Conservation (phyloP, 2,888 invertebrate species). For the Bombylius discolor region DNA sequence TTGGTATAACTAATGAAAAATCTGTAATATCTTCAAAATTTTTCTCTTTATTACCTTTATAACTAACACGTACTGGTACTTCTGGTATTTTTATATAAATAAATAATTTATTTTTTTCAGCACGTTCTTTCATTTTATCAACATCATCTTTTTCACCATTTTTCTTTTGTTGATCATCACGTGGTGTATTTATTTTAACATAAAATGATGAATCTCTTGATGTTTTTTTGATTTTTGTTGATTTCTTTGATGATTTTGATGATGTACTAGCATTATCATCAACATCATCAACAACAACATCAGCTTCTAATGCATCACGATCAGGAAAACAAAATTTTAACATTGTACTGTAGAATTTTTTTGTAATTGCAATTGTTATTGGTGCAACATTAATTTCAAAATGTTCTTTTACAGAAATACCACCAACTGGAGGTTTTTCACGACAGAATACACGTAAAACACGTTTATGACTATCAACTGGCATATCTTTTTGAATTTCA, state of each 20-base stretch:
- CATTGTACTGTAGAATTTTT: slow-evolving; percentile 95
- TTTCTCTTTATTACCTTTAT: slow-evolving; percentile 97
- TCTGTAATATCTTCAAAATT: slow-evolving; percentile 93
- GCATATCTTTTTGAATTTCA: slow-evolving; percentile 70
- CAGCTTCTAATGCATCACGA: slow-evolving; percentile 66
- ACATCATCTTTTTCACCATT: slow-evolving; percentile 72
- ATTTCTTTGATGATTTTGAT: slow-evolving; percentile 33
- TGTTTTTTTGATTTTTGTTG: slow-evolving; percentile 38
- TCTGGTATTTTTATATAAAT: slow-evolving; percentile 98
- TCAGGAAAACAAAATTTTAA: slow-evolving; percentile 96
- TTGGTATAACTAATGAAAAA: slow-evolving; percentile 86
- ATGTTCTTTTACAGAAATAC: slow-evolving; percentile 96
- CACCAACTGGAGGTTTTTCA: slow-evolving; percentile 95
- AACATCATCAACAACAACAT: slow-evolving; percentile 48
- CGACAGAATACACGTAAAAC: slow-evolving; percentile 89
- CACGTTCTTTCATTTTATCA: slow-evolving; percentile 79
- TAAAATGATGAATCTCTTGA: slow-evolving; percentile 81
- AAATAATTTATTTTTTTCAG: slow-evolving; percentile 96
- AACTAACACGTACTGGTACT: slow-evolving; percentile 84
- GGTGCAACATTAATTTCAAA: slow-evolving; percentile 98
- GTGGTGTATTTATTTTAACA: slow-evolving; percentile 47
- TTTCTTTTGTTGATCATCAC: background rate
- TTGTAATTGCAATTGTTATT: slow-evolving; percentile 79
- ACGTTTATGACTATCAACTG: slow-evolving; percentile 73
- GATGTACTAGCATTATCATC: slow-evolving; percentile 40